Evolutionary conservation across 37 sponge, comb jelly and placozoan species (phyloP).

Genomic region (Agelas oroides): DNA sequence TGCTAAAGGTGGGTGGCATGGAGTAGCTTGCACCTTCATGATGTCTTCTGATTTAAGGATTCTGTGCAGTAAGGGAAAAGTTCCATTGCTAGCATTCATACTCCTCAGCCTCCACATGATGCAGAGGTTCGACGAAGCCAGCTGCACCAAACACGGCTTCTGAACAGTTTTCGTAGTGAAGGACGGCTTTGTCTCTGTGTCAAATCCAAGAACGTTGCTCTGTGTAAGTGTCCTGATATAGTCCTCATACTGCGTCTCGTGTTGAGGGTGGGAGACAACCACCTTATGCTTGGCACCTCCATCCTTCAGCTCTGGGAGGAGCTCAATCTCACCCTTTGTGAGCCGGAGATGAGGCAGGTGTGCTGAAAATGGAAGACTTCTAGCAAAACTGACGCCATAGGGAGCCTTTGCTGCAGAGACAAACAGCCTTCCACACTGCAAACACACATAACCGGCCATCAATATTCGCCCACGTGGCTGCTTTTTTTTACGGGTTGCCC

Average conservation of each 20-base stretch:
- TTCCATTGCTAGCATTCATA: too few species aligned
- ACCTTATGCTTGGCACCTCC: neutral
- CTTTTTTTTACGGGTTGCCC: too few species aligned
- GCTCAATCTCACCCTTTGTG: neutral
- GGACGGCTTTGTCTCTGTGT: constrained; percentile 18
- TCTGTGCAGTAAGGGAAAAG: too few species aligned
- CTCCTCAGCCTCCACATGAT: constrained; percentile 18
- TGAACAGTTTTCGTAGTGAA: neutral
- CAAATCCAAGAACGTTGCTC: constrained; percentile 24
- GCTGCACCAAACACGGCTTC: constrained; percentile 18
- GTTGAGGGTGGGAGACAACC: neutral
- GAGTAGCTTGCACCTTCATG: too few species aligned
- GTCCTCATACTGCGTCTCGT: neutral
- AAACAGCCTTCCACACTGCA: too few species aligned
- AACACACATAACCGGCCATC: too few species aligned
- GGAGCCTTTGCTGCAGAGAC: too few species aligned
- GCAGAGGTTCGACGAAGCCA: constrained; percentile 5
- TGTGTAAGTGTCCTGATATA: neutral
- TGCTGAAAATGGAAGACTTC: constrained; percentile 1
- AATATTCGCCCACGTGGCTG: too few species aligned
- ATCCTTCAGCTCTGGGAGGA: neutral
- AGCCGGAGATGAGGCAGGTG: neutral
- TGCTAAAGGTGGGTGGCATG: too few species aligned
- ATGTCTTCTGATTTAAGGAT: too few species aligned
- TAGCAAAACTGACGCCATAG: too few species aligned